phyloP scores from a whole-genome alignment of 2,888 invertebrate genomes.

The Cartodere bifasciata region DNA sequence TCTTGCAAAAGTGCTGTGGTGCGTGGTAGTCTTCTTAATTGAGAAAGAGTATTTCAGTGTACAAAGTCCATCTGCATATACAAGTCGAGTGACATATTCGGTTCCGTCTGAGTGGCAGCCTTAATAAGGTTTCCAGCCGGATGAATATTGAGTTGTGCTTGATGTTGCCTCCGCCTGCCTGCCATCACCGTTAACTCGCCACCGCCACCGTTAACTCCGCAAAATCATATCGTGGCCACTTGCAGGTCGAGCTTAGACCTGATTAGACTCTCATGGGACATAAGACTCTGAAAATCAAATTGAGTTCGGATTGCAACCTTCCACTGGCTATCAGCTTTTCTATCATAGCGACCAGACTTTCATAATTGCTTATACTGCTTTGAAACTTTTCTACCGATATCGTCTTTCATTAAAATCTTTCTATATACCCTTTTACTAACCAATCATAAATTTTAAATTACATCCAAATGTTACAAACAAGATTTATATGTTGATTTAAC shows the following conservation, averaged over 20 bases:
- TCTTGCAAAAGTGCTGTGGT: too few relatives aligned
- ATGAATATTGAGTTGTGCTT: constrained; percentile 39
- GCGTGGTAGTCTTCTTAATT: too few relatives aligned
- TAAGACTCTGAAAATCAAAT: constrained; percentile 35
- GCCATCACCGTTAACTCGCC: constrained; percentile 18
- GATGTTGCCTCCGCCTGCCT: constrained; percentile 28
- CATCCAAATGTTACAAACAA: too few relatives aligned
- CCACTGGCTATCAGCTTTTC: constrained; percentile 25
- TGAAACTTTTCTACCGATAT: constrained; percentile 14
- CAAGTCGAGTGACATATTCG: constrained; percentile 25
- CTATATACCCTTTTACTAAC: too few relatives aligned
- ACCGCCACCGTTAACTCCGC: constrained; percentile 19
- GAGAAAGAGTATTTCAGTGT: not conserved
- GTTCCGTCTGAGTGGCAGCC: constrained; percentile 34
- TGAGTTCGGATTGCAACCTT: constrained; percentile 35
- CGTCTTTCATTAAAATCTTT: too few relatives aligned
- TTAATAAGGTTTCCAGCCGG: constrained; percentile 39
- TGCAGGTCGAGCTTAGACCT: constrained; percentile 36
- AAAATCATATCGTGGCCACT: constrained; percentile 33
- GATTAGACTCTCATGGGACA: constrained; percentile 34
- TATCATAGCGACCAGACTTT: constrained; percentile 23
- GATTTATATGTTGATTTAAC: too few relatives aligned
- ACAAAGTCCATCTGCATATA: not conserved
- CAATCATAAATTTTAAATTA: too few relatives aligned
- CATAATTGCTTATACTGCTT: constrained; percentile 24